Base-by-base conservation (phyloP, 1,140 invertebrate genomes). In the Cyclargus thomasi region DNA sequence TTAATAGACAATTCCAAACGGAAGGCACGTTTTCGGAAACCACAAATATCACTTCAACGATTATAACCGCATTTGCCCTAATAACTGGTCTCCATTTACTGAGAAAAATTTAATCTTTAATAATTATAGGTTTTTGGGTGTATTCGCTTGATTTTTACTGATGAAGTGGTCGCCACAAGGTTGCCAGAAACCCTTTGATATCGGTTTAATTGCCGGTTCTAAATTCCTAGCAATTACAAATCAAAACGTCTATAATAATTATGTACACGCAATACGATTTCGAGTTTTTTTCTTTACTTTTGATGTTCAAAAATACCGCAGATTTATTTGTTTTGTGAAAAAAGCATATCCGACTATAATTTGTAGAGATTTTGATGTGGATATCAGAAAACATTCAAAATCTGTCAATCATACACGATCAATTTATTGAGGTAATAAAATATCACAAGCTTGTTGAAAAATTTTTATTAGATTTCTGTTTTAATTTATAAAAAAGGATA, bases 1-100 rank as follows among this genome's bases (percentile, higher is more conserved):
- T 67, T 62, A 72, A 36, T 67, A 69, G 67, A 74, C 63, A 62
- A 29, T 64, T 47, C 7, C 16, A 36, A 72, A 77, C 77, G 80
- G 83, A 83, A 83, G 82, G 78, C 79, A 80, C 79, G 82, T 83
- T 63, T 63, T 22, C 11, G 23, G 63, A 71, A 68, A 63, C 65
- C 70, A 72, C 75, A 69, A 74, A 75, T 68, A 74, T 68, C 63
- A 72, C 70, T 64, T n/a, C 53, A 75, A 78, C 86, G 71, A 90
- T 90, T 90, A 90, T 88, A 90, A 90, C 78, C 81, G 68, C 85
- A 88, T 89, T 89, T 89, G 83, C 70, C 67, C 75, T 89, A 89
- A 89, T 89, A 83, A 86, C 81, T 69, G 77, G 71, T 69, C 72
- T 71, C 74, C 77, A 79, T 75, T 74, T 67, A 65, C 71, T 70